These are phyloP conservation scores for Brachionus koreanus DNA, from an alignment of 1,140 invertebrate species.

Conservation along the genomic window DNA sequence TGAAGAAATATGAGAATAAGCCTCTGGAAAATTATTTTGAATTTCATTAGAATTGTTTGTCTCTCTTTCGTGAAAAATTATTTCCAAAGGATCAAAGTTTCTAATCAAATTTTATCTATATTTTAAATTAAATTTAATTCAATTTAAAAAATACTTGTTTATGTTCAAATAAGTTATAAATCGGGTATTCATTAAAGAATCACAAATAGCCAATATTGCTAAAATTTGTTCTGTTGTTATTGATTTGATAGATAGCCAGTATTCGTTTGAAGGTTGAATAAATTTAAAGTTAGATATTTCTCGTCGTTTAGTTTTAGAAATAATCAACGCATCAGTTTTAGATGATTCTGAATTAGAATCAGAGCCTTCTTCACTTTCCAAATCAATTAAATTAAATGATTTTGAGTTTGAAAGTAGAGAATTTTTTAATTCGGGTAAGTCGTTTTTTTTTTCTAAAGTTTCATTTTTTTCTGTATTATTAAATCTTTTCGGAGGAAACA, in stretches of 20 bases:
- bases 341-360: not conserved
- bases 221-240: constrained; percentile 46
- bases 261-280: not conserved
- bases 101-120: not conserved
- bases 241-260: constrained; percentile 35
- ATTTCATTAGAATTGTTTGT: constrained; percentile 51
- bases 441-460: too few species aligned
- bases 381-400: constrained; percentile 45
- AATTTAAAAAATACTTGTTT: not conserved
- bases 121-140: not conserved
- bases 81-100: not conserved
- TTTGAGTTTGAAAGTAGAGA: not conserved
- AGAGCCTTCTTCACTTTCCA: not conserved
- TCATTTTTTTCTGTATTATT: not conserved
- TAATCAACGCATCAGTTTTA: constrained; percentile 45
- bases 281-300: not conserved
- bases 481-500: constrained; percentile 66
- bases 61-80: constrained; percentile 45
- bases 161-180: not conserved
- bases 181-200: constrained; percentile 48
- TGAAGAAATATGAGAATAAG: constrained; percentile 90
- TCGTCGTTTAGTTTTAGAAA: not conserved
- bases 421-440: too few species aligned
- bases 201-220: constrained; percentile 47
- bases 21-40: constrained; percentile 85